These are phyloP conservation scores for Acipenser transmontanus DNA, from an alignment of 2,797 vertebrate genomes.

Conservation along the genomic window DNA sequence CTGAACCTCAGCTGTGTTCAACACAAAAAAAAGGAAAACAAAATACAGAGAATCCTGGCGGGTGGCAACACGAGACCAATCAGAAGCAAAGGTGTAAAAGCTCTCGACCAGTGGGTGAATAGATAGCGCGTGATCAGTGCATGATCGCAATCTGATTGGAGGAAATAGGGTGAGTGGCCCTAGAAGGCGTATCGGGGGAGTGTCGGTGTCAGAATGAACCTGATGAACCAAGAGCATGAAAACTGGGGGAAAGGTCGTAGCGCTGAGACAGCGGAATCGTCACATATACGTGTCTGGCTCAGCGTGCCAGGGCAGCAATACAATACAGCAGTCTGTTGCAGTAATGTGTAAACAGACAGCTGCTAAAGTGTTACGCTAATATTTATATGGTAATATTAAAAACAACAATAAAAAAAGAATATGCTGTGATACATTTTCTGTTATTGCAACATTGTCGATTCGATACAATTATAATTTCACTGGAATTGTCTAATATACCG, in stretches of 20 bases:
- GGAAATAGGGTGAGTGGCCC: slow-evolving; percentile 64
- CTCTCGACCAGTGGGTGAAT: slow-evolving; percentile 53
- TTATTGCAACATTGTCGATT: too few species aligned
- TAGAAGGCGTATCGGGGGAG: slow-evolving; percentile 54
- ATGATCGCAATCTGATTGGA: slow-evolving; percentile 58
- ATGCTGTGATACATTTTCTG: too few species aligned
- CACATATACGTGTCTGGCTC: slow-evolving; percentile 33
- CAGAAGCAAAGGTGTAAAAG: slow-evolving; percentile 48
- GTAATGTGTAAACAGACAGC: too few species aligned
- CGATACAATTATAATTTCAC: too few species aligned
- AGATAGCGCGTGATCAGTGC: slow-evolving; percentile 67
- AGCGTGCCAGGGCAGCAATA: slow-evolving; percentile 17
- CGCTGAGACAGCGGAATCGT: slow-evolving; percentile 33
- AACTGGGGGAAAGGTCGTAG: slow-evolving; percentile 83
- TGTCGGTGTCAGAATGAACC: slow-evolving; percentile 68
- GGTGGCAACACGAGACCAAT: slow-evolving; percentile 68
- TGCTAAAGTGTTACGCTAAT: too few species aligned
- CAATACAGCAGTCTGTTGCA: neutral
- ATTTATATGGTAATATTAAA: too few species aligned
- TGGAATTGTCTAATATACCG: too few species aligned
- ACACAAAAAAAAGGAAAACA: slow-evolving; percentile 56
- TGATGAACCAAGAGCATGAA: slow-evolving; percentile 62
- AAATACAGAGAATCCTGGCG: slow-evolving; percentile 63
- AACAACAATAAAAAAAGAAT: too few species aligned
- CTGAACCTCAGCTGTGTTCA: slow-evolving; percentile 50